Evolutionary conservation across 2,113 vertebrate species (phyloP).

Genomic region (Gallinago jamesoni): DNA sequence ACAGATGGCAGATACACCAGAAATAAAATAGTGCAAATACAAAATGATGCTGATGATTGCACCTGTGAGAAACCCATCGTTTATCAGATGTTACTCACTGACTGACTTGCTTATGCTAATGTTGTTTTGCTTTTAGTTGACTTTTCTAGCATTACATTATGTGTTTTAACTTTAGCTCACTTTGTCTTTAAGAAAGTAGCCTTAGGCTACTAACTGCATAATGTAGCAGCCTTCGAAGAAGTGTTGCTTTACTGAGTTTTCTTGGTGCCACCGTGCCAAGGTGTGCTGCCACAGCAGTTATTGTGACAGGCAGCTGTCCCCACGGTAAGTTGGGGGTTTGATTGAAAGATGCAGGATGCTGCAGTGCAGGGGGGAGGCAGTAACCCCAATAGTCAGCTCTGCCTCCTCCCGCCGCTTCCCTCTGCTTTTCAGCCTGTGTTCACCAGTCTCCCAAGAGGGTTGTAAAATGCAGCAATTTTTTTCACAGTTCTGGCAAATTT

Average conservation of each 20-base stretch:
- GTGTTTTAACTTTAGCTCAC: neutral
- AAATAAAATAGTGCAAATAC: conserved; percentile 13
- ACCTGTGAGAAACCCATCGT: neutral
- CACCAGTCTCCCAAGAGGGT: fast-evolving
- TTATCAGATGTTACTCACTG: neutral
- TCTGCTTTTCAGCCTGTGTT: neutral
- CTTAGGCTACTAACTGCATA: neutral
- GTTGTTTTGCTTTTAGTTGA: neutral
- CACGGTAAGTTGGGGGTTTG: fast-evolving
- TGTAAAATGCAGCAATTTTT: neutral
- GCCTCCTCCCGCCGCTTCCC: fast-evolving
- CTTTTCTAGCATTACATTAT: neutral
- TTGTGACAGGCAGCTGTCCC: neutral
- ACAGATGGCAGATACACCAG: neutral
- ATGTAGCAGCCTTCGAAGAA: neutral
- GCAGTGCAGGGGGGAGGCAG: neutral
- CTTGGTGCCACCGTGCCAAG: fast-evolving
- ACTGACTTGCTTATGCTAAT: neutral
- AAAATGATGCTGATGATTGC: conserved; percentile 30
- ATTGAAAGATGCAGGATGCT: neutral
- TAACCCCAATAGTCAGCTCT: fast-evolving
- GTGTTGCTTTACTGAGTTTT: neutral
- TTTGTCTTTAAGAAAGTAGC: neutral
- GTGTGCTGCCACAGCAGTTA: fast-evolving
- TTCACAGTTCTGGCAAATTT: neutral